phyloP scores from a whole-genome alignment of 2,113 vertebrate genomes.

The Morphnarchus princeps region DNA sequence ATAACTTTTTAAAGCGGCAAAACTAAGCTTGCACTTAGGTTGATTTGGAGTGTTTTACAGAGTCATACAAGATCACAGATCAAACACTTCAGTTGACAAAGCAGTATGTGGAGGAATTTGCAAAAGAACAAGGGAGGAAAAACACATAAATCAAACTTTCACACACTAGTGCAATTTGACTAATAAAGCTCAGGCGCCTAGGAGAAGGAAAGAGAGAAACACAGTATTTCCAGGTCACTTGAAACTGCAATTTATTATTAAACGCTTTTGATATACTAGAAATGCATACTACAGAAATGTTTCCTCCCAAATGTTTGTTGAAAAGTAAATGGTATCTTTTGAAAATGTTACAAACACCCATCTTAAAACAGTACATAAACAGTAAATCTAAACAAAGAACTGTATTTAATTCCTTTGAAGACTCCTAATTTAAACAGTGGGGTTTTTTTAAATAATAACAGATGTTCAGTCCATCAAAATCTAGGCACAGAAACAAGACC shows the following conservation, averaged over 20 bases:
- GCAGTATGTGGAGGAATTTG: rapidly evolving
- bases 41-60: not conserved
- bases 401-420: not conserved
- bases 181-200: not conserved
- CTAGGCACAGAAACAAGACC: not conserved
- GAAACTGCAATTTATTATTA: not conserved
- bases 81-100: not conserved
- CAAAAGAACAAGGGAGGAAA: not conserved
- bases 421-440: not conserved
- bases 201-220: not conserved
- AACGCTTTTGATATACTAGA: not conserved
- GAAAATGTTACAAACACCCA: not conserved
- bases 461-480: not conserved
- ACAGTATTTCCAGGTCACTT: not conserved
- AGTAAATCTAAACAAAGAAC: not conserved
- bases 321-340: not conserved
- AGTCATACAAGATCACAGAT: not conserved
- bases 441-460: not conserved
- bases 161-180: not conserved
- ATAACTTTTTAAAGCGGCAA: not conserved
- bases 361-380: not conserved
- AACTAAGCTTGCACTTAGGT: not conserved
- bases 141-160: not conserved
- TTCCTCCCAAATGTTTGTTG: not conserved
- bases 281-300: not conserved